Evolutionary conservation across 2,797 vertebrate species (phyloP).

Genomic region (Triplophysa yarkandensis): DNA sequence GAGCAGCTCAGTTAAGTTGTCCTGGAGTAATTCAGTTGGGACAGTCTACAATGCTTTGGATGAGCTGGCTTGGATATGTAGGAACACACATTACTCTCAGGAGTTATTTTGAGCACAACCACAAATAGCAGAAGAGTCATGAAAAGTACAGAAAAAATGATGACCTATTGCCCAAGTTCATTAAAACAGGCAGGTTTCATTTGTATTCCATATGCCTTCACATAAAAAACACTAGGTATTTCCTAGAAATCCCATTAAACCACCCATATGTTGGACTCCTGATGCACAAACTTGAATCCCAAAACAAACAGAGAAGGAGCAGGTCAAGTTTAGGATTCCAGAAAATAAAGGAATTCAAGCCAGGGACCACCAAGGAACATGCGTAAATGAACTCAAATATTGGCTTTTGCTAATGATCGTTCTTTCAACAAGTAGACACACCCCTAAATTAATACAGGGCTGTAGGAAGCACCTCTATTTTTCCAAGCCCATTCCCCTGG

Average conservation of each 20-base stretch:
- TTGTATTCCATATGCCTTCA: slow-evolving; percentile 1
- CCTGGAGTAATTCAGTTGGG: slow-evolving; percentile 59
- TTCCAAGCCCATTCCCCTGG: slow-evolving; percentile 44
- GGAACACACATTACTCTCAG: slow-evolving; percentile 60
- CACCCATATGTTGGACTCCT: slow-evolving; percentile 62
- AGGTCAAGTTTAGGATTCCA: slow-evolving; percentile 65
- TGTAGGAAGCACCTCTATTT: slow-evolving; percentile 61
- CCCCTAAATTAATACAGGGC: slow-evolving; percentile 50
- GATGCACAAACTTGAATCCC: slow-evolving; percentile 65
- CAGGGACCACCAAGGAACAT: slow-evolving; percentile 85
- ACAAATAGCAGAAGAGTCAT: slow-evolving; percentile 60
- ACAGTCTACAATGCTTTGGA: slow-evolving; percentile 64
- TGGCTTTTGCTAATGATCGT: slow-evolving; percentile 77
- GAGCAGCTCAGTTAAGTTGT: slow-evolving; percentile 61
- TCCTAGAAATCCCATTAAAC: slow-evolving; percentile 55
- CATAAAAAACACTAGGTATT: slow-evolving; percentile 38
- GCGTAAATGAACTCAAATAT: slow-evolving; percentile 87
- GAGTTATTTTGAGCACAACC: slow-evolving; percentile 63
- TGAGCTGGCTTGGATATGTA: slow-evolving; percentile 63
- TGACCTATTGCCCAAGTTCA: slow-evolving; percentile 31
- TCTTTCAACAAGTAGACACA: slow-evolving; percentile 61
- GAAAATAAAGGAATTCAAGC: slow-evolving; percentile 59
- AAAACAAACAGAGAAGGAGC: slow-evolving; percentile 67
- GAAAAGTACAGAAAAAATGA: slow-evolving; percentile 65
- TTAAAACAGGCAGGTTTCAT: slow-evolving; percentile 18